Base-by-base conservation (phyloP, 2,113 vertebrate species). In the Odocoileus virginianus region DNA sequence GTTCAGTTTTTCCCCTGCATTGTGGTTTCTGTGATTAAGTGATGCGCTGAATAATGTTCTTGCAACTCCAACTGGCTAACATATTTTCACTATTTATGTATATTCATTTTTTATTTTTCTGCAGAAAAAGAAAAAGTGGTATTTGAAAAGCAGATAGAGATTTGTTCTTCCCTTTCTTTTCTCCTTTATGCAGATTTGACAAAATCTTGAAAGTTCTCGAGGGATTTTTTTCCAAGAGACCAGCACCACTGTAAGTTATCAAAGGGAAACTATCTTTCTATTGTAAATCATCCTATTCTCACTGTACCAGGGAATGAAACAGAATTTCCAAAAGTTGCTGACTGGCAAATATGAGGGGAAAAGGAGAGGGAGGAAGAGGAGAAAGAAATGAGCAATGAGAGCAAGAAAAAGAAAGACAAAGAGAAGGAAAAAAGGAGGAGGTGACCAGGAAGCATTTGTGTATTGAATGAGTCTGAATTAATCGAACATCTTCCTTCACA, bases 1-100 rank as follows among this genome's bases (percentile, higher is more conserved):
- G 93, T 71, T 93, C 58, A 36, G 43, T n/a, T 64, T 88, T 95
- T 55, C 45, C 47, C 36, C 55, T 86, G 78, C 0, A 0, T 81
- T 97, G 96, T 64, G 95, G 97, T 98, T 98, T 98, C 88, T 97
- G 92, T 95, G 91, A 87, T 98, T 95, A 95, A 98, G 96, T 91
- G 96, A 95, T 96, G 89, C 95, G 94, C n/a, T 92, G 3, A 90
- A 97, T 85, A 3, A 6, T 86, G 93, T 90, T 91, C 96, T 97
- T 97, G 85, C 94, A 93, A 98, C 96, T 97, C 95, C 90, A 97
- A 57, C 55, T 90, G 78, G 28, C 95, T 98, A 89, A 30, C n/a
- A 17, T 92, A 40, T 81, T 94, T 97, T 95, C 74, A 54, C 33
- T 98, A 47, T 95, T 97, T 97, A 78, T 95, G 93, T 15, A 97